Conservation (phyloP, 1,140 invertebrate species). For the Drosophila tani region DNA sequence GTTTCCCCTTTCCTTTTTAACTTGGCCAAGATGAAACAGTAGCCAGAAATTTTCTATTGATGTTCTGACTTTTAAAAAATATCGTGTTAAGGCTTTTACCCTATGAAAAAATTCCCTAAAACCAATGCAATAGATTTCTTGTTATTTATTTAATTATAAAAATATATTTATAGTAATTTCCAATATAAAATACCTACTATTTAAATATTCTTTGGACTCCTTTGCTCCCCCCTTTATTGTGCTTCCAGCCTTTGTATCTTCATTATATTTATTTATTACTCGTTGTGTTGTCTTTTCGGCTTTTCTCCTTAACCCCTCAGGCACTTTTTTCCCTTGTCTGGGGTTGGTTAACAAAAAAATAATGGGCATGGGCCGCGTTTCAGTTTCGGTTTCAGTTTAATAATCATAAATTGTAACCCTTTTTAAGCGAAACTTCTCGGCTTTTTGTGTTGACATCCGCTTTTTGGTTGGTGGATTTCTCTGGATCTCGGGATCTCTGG, state of each 20-base stretch:
- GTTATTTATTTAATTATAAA: too few relatives aligned
- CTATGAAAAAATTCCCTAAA: not conserved
- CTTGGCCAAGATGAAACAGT: conserved; percentile 12
- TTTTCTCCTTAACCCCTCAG: conserved; percentile 3
- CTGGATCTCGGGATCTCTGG: conserved; percentile 32
- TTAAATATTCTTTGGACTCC: not conserved
- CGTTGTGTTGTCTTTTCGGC: conserved; percentile 16
- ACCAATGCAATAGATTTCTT: not conserved
- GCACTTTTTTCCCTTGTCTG: not conserved
- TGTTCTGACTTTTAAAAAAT: not conserved
- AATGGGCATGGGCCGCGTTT: not conserved
- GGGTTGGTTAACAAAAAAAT: conserved; percentile 10
- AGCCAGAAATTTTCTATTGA: conserved; percentile 1
- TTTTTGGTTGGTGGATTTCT: conserved; percentile 57
- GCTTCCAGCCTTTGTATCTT: not conserved
- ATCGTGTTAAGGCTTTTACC: not conserved
- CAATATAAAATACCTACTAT: not conserved
- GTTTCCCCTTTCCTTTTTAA: not conserved
- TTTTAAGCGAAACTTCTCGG: conserved; percentile 62
- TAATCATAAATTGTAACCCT: conserved; percentile 83
- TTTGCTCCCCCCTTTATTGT: not conserved
- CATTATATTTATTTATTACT: conserved; percentile 21
- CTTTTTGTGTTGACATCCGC: conserved; percentile 70
- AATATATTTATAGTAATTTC: not conserved
- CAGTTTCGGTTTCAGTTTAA: conserved; percentile 59